phyloP scores from a whole-genome alignment of 1,140 invertebrate species.

The Oreohelix idahoensis region DNA sequence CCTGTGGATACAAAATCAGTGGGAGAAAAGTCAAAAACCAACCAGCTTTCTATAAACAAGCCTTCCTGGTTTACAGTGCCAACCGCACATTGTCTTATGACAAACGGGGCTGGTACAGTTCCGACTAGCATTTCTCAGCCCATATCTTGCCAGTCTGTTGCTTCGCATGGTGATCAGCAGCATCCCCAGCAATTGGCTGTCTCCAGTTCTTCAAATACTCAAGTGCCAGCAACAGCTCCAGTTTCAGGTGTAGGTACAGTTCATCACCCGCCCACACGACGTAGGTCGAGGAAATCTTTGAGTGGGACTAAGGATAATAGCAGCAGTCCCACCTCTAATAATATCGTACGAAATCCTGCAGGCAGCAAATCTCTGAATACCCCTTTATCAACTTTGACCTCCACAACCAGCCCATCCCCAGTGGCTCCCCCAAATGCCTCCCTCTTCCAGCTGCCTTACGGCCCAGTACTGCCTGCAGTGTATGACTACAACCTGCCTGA shows the following conservation, averaged over 20 bases:
- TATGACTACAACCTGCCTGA: conserved; percentile 69
- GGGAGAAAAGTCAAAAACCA: conserved; percentile 37
- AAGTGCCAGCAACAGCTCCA: not conserved
- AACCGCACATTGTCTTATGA: not conserved
- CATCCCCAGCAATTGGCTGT: not conserved
- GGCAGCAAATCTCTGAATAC: conserved; percentile 3
- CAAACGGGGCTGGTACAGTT: not conserved
- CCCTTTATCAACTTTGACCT: not conserved
- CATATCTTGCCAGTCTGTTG: not conserved
- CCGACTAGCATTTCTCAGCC: not conserved
- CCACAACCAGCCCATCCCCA: conserved; percentile 5
- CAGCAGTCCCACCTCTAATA: not conserved
- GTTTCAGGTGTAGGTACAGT: conserved; percentile 5
- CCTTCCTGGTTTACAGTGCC: conserved; percentile 23
- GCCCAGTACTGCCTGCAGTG: conserved; percentile 36
- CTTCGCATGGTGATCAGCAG: not conserved
- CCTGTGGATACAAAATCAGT: not conserved
- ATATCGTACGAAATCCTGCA: not conserved
- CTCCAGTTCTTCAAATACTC: not conserved
- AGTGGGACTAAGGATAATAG: not conserved
- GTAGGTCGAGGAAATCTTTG: not conserved
- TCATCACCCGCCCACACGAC: conserved; percentile 7
- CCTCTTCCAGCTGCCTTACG: conserved; percentile 24
- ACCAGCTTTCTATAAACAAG: not conserved
- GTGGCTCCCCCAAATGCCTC: conserved; percentile 17